These are phyloP conservation scores for Crotophaga sulcirostris DNA, from an alignment of 2,113 vertebrate genomes.

Conservation along the genomic window DNA sequence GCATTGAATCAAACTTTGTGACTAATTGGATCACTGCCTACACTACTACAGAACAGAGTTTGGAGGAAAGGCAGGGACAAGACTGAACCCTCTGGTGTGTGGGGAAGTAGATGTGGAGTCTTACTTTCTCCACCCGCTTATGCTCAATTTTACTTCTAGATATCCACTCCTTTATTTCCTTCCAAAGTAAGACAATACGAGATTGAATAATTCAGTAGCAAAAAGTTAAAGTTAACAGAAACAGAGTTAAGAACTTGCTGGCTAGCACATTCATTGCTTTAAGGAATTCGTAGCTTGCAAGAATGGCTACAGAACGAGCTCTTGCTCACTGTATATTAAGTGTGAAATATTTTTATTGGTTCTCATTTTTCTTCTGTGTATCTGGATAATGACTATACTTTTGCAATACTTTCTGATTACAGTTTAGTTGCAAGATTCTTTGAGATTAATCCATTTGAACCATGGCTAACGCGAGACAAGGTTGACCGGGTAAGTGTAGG, in stretches of 20 bases:
- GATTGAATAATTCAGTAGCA: background rate
- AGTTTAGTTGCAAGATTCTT: slow-evolving; percentile 84
- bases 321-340: background rate
- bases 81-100: background rate
- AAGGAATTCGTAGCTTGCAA: background rate
- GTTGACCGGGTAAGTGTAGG: slow-evolving; percentile 85
- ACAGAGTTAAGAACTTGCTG: background rate
- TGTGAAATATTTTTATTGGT: background rate
- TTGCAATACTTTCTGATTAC: background rate
- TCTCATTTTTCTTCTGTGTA: background rate
- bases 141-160: background rate
- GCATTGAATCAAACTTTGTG: background rate
- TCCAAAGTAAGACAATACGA: background rate
- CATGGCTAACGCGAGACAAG: slow-evolving; percentile 90
- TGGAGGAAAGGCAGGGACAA: background rate
- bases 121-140: background rate
- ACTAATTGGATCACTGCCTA: slow-evolving; percentile 7
- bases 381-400: background rate
- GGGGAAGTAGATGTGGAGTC: background rate
- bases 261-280: background rate
- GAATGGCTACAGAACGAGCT: background rate
- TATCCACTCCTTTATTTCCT: background rate
- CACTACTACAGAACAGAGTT: background rate
- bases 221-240: background rate
- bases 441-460: slow-evolving; percentile 87